These are phyloP conservation scores for Philereme transversata DNA, from an alignment of 2,888 invertebrate species.

Conservation along the genomic window DNA sequence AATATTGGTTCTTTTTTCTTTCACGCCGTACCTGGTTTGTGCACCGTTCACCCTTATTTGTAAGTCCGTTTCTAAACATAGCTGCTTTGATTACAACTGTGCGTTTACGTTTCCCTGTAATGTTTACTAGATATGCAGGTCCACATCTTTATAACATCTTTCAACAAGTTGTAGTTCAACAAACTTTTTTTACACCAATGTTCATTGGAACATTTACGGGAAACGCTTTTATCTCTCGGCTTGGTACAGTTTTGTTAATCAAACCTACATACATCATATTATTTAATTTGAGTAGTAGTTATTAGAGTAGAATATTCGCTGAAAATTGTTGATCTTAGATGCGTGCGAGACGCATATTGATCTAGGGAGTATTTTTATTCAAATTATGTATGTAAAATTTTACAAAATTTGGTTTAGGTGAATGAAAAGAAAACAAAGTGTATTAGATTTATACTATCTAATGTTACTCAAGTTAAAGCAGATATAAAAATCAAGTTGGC, in stretches of 20 bases:
- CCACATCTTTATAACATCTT: conserved; percentile 74
- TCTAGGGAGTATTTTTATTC: too few relatives aligned
- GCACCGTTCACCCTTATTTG: conserved; percentile 29
- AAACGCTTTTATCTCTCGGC: neutral
- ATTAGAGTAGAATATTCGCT: too few relatives aligned
- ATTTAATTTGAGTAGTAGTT: too few relatives aligned
- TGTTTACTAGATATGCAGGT: conserved; percentile 49
- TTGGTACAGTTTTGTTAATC: neutral
- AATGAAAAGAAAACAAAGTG: too few relatives aligned
- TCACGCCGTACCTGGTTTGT: conserved; percentile 22
- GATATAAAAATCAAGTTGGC: too few relatives aligned
- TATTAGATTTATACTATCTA: too few relatives aligned
- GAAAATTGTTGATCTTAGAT: too few relatives aligned
- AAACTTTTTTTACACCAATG: conserved; percentile 51
- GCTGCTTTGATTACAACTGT: conserved; percentile 45
- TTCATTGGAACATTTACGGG: conserved; percentile 8
- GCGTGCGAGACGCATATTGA: too few relatives aligned
- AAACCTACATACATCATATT: neutral
- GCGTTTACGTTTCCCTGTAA: conserved; percentile 55
- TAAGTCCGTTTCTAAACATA: conserved; percentile 39
- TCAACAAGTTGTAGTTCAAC: conserved; percentile 74
- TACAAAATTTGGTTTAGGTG: too few relatives aligned
- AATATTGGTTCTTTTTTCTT: conserved; percentile 29
- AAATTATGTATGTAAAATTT: too few relatives aligned
- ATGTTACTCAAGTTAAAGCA: too few relatives aligned